Evolutionary conservation across 1,140 invertebrate genomes (phyloP).

Genomic region (Chrysopa pallens): DNA sequence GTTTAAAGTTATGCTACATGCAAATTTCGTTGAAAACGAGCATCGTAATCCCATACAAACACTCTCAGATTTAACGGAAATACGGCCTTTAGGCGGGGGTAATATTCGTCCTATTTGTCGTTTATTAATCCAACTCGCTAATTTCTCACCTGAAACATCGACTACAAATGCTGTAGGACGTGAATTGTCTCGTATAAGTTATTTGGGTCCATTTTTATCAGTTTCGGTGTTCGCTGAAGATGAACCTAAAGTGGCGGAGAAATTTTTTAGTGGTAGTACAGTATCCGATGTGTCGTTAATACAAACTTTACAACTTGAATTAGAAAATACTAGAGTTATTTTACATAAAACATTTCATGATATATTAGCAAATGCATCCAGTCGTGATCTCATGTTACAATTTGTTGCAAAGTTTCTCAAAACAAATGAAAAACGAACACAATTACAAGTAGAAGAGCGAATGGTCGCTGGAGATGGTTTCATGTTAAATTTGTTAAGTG

Average conservation of each 20-base stretch:
- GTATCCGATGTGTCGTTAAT: constrained; percentile 36
- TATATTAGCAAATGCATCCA: constrained; percentile 58
- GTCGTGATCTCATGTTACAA: constrained; percentile 52
- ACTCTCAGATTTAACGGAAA: constrained; percentile 51
- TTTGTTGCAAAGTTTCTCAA: constrained; percentile 61
- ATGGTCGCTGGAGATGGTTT: constrained; percentile 80
- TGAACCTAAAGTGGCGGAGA: constrained; percentile 57
- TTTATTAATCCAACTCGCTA: constrained; percentile 49
- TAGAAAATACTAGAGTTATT: constrained; percentile 48
- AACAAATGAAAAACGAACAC: constrained; percentile 71
- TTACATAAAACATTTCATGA: constrained; percentile 54
- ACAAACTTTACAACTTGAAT: constrained; percentile 44
- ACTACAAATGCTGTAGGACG: constrained; percentile 51
- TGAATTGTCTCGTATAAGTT: constrained; percentile 69
- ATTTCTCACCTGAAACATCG: constrained; percentile 52
- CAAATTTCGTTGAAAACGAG: constrained; percentile 50
- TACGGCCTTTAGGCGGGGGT: constrained; percentile 33
- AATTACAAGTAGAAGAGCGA: constrained; percentile 75
- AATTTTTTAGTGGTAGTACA: constrained; percentile 33
- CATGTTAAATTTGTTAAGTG: constrained; percentile 82
- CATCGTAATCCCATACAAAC: constrained; percentile 46
- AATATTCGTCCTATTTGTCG: constrained; percentile 57
- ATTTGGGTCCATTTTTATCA: constrained; percentile 75
- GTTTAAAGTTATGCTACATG: constrained; percentile 43
- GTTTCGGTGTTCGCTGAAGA: constrained; percentile 88